Percentiles rank a stretch among this genome's conserved stretches.
Evolutionary conservation across 2,888 invertebrate species (phyloP).

Genomic region (Acleris holmiana): DNA sequence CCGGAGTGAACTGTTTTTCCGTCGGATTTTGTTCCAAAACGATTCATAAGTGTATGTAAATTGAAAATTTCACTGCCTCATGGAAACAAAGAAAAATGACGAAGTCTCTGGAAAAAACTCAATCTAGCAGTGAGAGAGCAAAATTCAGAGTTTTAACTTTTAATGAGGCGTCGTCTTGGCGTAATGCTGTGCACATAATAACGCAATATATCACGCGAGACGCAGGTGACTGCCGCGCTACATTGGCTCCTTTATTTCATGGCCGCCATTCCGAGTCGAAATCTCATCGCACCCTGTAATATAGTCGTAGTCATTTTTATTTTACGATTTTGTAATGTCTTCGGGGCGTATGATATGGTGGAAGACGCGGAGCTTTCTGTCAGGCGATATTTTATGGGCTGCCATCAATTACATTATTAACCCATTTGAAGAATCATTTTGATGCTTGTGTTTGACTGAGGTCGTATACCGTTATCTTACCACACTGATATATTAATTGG

Average conservation of each 20-base stretch:
- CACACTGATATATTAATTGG: not conserved
- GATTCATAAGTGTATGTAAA: slow-evolving; percentile 66
- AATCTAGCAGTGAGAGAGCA: slow-evolving; percentile 51
- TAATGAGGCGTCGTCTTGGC: slow-evolving; percentile 56
- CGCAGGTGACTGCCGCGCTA: slow-evolving; percentile 58
- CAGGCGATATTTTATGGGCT: slow-evolving; percentile 43
- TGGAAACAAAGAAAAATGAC: slow-evolving; percentile 56
- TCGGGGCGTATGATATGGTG: slow-evolving; percentile 48
- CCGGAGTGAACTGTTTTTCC: slow-evolving; percentile 54
- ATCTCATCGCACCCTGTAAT: slow-evolving; percentile 58
- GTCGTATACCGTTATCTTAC: not conserved
- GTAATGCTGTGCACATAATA: slow-evolving; percentile 56
- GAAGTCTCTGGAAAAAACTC: slow-evolving; percentile 54
- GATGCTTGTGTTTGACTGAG: slow-evolving; percentile 9
- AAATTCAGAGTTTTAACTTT: slow-evolving; percentile 54
- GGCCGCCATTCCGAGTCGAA: slow-evolving; percentile 56
- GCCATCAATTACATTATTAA: slow-evolving; percentile 43
- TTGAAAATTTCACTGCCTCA: slow-evolving; percentile 59
- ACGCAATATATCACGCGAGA: slow-evolving; percentile 54
- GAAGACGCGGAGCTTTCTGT: slow-evolving; percentile 39
- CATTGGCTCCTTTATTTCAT: slow-evolving; percentile 62
- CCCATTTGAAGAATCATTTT: slow-evolving; percentile 36
- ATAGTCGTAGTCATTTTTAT: slow-evolving; percentile 59
- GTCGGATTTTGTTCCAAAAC: slow-evolving; percentile 60
- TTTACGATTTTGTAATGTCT: slow-evolving; percentile 65